Base-by-base conservation (phyloP, 1,140 invertebrate genomes). In the Formica exsecta region DNA sequence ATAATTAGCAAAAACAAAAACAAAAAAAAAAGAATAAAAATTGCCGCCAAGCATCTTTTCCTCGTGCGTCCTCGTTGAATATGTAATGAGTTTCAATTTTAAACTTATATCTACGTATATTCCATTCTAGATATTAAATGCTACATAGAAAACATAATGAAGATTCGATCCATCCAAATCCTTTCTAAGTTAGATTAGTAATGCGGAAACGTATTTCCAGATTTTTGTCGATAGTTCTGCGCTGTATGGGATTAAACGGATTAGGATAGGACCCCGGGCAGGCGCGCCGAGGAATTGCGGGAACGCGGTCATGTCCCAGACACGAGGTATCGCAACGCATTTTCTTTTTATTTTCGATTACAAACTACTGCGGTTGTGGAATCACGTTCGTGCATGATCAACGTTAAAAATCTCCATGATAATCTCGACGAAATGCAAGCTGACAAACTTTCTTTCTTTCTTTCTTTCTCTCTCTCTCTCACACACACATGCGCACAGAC, bases 341-440 rank as follows among this genome's bases (percentile, higher is more conserved):
- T 44, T 44, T 44, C 19, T 74, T 57, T 57, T 57, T 19, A 51
- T 41, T 76, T 64, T 89, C 71, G 59, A 88, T 90, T 88, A 91
- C 54, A 85, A 70, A 90, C 86, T 91, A 91, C 83, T 85, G 66
- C 76, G 79, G 83, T 84, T 87, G 73, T 89, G 65, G 68, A 88
- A 73, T 79, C 44, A 41, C 76, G 62, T 64, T 68, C 76, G 62
- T 54, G 29, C 84, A 77, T 86, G 86, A 71, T 91, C 87, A 89
- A 91, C 66, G 61, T 87, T 79, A 89, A 91, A 79, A 89, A 89
- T 91, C 80, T 88, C 59, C 61, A 87, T 32, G 84, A 83, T 77
- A 62, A 75, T 75, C 29, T 61, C 65, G 62, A 79, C 65, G 85
- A 87, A 91, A 89, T 79, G 77, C 76, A 89, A 87, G 89, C 83